These are phyloP conservation scores for Halcyon chelicuti DNA, from an alignment of 2,797 vertebrate genomes.

Conservation along the genomic window DNA sequence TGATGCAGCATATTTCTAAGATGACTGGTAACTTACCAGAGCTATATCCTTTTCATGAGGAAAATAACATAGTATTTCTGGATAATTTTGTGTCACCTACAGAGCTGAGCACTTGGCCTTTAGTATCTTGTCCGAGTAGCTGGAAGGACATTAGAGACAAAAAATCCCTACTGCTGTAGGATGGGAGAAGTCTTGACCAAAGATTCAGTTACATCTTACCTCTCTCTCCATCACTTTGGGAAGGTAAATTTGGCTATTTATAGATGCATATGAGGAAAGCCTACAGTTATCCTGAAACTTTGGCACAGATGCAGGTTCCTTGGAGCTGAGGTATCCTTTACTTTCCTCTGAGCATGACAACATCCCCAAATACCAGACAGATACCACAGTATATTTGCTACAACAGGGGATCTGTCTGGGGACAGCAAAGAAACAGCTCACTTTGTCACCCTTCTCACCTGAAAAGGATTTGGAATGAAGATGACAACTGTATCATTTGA, in stretches of 20 bases:
- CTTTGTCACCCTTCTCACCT: background rate
- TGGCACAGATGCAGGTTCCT: rapidly evolving
- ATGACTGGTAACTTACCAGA: background rate
- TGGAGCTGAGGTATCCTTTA: background rate
- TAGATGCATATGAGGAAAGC: background rate
- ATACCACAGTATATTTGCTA: background rate
- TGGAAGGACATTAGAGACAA: background rate
- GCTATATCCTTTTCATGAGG: background rate
- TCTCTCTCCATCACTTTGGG: background rate
- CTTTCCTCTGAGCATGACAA: background rate
- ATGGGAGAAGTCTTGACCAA: background rate
- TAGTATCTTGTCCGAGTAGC: background rate
- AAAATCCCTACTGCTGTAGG: background rate
- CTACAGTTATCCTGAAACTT: background rate
- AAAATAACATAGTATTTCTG: background rate
- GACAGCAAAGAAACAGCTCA: background rate
- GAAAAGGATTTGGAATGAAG: background rate
- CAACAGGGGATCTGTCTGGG: background rate
- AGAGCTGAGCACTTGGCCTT: background rate
- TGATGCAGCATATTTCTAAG: background rate
- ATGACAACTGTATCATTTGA: background rate
- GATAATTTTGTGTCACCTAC: background rate
- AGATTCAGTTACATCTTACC: background rate
- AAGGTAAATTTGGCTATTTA: background rate
- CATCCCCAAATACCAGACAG: background rate